Evolutionary conservation across 2,888 invertebrate species (phyloP), one percentile per base, ranked within the genome.

Genomic region (Stramonita haemastoma): DNA sequence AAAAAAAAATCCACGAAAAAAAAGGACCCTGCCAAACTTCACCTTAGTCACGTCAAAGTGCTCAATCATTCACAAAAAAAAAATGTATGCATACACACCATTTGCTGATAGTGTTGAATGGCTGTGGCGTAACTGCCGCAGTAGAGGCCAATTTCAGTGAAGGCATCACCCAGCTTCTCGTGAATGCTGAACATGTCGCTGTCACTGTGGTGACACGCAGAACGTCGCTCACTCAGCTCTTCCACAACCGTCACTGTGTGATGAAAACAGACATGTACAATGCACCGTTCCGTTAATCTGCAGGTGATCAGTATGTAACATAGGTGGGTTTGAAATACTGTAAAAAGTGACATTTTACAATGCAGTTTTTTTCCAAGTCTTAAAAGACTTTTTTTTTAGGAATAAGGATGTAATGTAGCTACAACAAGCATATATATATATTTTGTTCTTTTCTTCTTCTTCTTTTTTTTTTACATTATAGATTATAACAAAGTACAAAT

Each of bases 131-230:
- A 98, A 94, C 97, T 97, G 87, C 97, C 97, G 0, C 97, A 95
- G 94, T 97, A 98, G 94, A 97, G 97, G 87, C 97, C 97, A 19
- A 98, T 95, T 81, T 97, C 97, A 86, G 97, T 97, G 0, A 98
- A 97, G 0, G 97, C 97, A 95, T 99, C 99, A 0, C 98, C 99
- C 83, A 98, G 96, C 94, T 97, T 97, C 95, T 99, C 99, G 34
- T 73, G 84, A 57, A 84, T 70, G 46, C 26, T n/a, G 70, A 89
- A 85, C 85, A 85, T 32, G 15, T 85, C 19, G 11, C n/a, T 11
- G 77, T 84, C 84, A 5, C 57, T 73, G 15, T 66, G 22, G 22
- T 13, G 46, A 66, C 84, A 70, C 19, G 73, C 36, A 34, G 29
- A 34, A 11, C 34, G 34, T 26, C 29, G 70, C 46, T 87, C 87